Evolutionary conservation across 2,888 invertebrate species (phyloP), one percentile per base, ranked within the genome.

Genomic region (Dicyrtoma fusca): DNA sequence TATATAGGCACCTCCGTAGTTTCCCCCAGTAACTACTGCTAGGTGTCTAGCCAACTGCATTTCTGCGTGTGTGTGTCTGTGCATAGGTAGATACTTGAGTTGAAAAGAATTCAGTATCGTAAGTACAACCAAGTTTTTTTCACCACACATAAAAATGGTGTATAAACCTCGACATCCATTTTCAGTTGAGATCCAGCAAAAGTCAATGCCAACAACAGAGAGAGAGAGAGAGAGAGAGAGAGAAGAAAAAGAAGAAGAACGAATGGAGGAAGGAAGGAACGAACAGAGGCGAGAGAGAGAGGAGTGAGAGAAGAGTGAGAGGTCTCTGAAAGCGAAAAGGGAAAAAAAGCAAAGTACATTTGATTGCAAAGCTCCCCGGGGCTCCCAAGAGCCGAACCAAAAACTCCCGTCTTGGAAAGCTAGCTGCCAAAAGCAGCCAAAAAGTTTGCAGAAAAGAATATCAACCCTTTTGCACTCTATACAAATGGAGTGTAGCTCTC

Each of bases 361-460:
- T 75, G 75, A 75, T 75, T 75, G 73, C 73, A 53, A 55, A 55
- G 53, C 65, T 75, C 75, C 73, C 72, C 64, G 68, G 73, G 73
- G 73, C 70, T 51, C 69, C 34, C 26, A 66, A 55, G 66, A 66
- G 42, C 57, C 68, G 25, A 68, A 57, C 57, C 47, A 21, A 49
- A 64, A 61, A 61, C 44, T 42, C 61, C 21, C 21, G 19, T 57
- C 57, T 57, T 26, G 55, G 59, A 63, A 70, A 74, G 71, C 63
- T 55, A 70, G 68, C 66, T 74, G 74, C 74, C 74, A 74, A 74
- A 74, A 74, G 45, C 69, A 71, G 66, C 44, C 61, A 62, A 64
- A 74, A 74, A 69, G 65, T 74, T 74, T 63, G 53, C 57, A 51
- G 51, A 44, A 57, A 63, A 61, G 65, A 74, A 72, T 72, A 69